Evolutionary conservation across 2,113 vertebrate genomes (phyloP), one percentile per base, ranked within the genome.

Genomic region (Ceyx margarethae): DNA sequence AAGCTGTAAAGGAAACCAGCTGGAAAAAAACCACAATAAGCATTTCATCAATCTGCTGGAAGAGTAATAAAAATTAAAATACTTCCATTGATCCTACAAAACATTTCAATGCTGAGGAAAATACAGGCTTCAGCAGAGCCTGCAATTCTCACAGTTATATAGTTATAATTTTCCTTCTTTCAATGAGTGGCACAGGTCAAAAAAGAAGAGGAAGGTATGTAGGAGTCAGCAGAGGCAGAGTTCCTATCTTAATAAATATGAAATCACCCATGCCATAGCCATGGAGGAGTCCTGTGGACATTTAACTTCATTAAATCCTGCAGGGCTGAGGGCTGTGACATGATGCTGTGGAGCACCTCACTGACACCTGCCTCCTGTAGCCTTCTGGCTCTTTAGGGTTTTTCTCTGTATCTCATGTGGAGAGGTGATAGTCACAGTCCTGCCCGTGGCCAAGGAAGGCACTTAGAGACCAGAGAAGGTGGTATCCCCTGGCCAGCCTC

Each of bases 51-150:
- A 29, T 69, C 10, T 69, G 9, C 40, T 80, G 67, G 82, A 95
- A 78, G 6, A 64, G 15, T 73, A 92, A 82, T 79, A 85, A 89
- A 90, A 73, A 74, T 21, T 37, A 88, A 84, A 86, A 89, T 65
- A 45, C 40, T 89, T 89, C 23, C 35, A 76, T 48, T 81, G n/a
- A 89, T 91, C 68, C 61, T 79, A 81, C 71, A 68, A 93, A 95
- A 90, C 11, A 89, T 61, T 66, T 50, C 20, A 91, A 60, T 35
- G 57, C 43, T 57, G 42, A 82, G 71, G 57, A 81, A 93, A 95
- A 89, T 26, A 73, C 6, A 87, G 81, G 31, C 28, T 93, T 94
- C 67, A 89, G 29, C 0, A 2, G 86, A 91, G 50, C 73, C 89
- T 81, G 45, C 50, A 93, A 31, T 92, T 95, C 71, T 85, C 42